phyloP scores from a whole-genome alignment of 1,140 invertebrate genomes.

The Trinorchestia longiramus region DNA sequence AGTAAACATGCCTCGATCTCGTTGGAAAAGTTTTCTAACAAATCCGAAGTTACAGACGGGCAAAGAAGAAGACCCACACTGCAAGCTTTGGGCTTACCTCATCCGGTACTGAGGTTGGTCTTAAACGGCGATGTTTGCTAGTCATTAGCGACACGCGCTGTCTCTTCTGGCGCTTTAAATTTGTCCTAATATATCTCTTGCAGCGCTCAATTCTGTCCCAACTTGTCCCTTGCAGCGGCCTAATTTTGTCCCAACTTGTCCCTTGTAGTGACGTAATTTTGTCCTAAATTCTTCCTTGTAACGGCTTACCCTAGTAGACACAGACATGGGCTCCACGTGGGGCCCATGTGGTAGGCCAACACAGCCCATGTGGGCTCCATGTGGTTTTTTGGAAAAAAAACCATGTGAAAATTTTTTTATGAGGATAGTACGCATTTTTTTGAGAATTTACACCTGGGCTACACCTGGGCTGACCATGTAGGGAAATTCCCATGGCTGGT shows the following conservation, averaged over 20 bases:
- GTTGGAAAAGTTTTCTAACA: not conserved
- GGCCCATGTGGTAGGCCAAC: no score
- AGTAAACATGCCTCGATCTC: not conserved
- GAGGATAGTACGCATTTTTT: no score
- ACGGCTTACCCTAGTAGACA: no score
- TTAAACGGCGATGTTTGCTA: not conserved
- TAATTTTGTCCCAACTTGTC: not conserved
- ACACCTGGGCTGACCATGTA: no score
- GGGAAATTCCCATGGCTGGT: no score
- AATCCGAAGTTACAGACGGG: slow-evolving; percentile 15
- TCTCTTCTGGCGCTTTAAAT: not conserved
- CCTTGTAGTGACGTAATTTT: not conserved
- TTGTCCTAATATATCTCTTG: not conserved
- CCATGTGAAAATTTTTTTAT: no score
- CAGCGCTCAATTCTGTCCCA: not conserved
- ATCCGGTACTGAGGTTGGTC: slow-evolving; percentile 9
- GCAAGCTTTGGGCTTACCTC: slow-evolving; percentile 44
- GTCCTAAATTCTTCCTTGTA: not conserved
- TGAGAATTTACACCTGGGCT: no score
- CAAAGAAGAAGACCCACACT: slow-evolving; percentile 25
- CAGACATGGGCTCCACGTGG: no score
- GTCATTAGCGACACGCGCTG: slow-evolving; percentile 1
- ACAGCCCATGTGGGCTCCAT: no score
- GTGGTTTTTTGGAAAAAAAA: no score
- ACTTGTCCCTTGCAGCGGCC: not conserved